phyloP scores from a whole-genome alignment of 2,113 vertebrate species.

The Cephalopholis sonnerati region DNA sequence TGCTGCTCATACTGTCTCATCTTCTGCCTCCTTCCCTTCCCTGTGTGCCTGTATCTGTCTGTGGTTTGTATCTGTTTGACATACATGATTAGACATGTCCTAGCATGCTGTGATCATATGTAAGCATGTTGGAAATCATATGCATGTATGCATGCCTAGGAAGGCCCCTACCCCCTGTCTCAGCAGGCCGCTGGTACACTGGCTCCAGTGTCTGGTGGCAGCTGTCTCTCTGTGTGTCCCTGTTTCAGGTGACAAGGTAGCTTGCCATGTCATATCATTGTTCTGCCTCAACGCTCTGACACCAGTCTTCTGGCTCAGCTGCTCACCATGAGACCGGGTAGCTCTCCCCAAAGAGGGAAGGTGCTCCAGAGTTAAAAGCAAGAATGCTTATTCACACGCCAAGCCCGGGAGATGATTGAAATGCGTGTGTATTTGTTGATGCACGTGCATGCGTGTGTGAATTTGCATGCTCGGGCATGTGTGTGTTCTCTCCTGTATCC shows the following conservation, averaged over 20 bases:
- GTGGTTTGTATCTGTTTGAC: slow-evolving; percentile 21
- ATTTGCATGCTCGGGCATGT: slow-evolving; percentile 11
- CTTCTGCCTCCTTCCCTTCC: background rate
- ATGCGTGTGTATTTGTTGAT: slow-evolving; percentile 17
- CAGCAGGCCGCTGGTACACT: slow-evolving; percentile 25
- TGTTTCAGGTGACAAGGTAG: slow-evolving; percentile 55
- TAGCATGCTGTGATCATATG: slow-evolving; percentile 8
- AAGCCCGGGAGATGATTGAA: slow-evolving; percentile 11
- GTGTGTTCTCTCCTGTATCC: slow-evolving; percentile 27
- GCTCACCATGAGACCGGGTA: background rate
- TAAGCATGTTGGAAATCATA: slow-evolving; percentile 25
- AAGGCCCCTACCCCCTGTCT: slow-evolving; percentile 7
- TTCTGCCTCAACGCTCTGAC: slow-evolving; percentile 56
- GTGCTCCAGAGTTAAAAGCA: slow-evolving; percentile 43
- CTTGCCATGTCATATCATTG: slow-evolving; percentile 57
- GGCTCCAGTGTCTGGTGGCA: slow-evolving; percentile 55
- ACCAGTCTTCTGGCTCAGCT: slow-evolving; percentile 49
- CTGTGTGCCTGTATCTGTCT: background rate
- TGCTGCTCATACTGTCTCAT: slow-evolving; percentile 2
- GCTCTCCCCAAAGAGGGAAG: slow-evolving; percentile 39
- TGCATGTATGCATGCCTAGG: slow-evolving; percentile 30
- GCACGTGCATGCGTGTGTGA: background rate
- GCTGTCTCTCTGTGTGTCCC: slow-evolving; percentile 70
- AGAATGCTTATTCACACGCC: slow-evolving; percentile 30
- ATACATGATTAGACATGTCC: slow-evolving; percentile 34